These are phyloP conservation scores for Toxotes lorentzi DNA, from an alignment of 2,797 vertebrate species.

Conservation along the genomic window DNA sequence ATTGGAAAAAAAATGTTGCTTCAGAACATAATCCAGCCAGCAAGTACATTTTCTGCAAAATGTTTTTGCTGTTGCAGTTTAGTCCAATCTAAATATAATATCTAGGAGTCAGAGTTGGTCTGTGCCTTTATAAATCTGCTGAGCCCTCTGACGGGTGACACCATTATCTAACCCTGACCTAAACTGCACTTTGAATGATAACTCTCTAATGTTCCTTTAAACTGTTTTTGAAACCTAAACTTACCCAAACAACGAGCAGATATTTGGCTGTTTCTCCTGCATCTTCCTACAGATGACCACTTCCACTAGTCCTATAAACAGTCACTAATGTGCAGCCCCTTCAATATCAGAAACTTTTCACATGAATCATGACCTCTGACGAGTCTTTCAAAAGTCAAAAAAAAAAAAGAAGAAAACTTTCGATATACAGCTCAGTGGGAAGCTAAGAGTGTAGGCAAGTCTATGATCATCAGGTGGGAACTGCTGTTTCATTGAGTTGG, in stretches of 20 bases:
- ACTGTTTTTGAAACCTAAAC: neutral
- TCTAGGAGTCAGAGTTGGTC: neutral
- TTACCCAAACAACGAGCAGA: too few species aligned
- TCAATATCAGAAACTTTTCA: too few species aligned
- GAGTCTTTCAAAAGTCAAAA: too few species aligned
- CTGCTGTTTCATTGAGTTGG: too few species aligned
- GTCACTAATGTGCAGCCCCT: too few species aligned
- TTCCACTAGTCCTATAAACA: too few species aligned
- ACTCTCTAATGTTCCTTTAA: neutral
- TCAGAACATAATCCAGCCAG: neutral
- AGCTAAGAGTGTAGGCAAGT: too few species aligned
- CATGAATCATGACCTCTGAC: too few species aligned
- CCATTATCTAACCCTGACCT: neutral
- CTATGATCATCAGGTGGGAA: too few species aligned
- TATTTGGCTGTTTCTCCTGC: neutral
- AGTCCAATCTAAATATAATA: neutral
- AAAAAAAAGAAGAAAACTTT: too few species aligned
- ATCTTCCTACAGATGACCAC: too few species aligned
- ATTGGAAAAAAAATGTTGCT: too few species aligned
- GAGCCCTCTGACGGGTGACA: neutral
- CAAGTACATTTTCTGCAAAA: neutral
- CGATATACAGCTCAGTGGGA: neutral
- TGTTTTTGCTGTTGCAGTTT: neutral
- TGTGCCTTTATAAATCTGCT: neutral
- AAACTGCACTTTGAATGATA: neutral